phyloP scores from a whole-genome alignment of 2,888 invertebrate genomes.

The Acleris cristana region DNA sequence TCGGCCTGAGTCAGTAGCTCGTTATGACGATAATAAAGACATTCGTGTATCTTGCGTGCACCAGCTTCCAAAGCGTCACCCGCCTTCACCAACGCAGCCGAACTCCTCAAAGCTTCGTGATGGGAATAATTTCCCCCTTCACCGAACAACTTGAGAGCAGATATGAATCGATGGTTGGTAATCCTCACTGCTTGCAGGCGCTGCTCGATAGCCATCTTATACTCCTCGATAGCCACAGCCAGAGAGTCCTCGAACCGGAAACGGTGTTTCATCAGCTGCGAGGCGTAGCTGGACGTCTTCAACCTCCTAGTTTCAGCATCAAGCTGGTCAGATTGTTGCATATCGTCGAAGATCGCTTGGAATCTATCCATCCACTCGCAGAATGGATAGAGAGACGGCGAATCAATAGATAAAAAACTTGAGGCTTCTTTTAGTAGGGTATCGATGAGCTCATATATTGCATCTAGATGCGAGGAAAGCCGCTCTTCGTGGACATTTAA shows the following conservation, averaged over 20 bases:
- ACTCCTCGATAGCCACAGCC: conserved; percentile 48
- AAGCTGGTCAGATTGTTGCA: conserved; percentile 47
- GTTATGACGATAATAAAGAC: conserved; percentile 53
- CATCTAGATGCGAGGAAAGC: conserved; percentile 63
- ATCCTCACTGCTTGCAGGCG: conserved; percentile 64
- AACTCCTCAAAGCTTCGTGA: conserved; percentile 57
- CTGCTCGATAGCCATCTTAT: conserved; percentile 53
- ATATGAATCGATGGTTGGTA: conserved; percentile 62
- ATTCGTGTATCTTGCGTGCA: conserved; percentile 49
- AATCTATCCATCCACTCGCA: conserved; percentile 54
- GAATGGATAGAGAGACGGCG: conserved; percentile 62
- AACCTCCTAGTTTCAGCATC: conserved; percentile 58
- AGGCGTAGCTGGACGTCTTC: conserved; percentile 66
- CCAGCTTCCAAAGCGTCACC: conserved; percentile 62
- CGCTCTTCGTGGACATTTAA: conserved; percentile 60
- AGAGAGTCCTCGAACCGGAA: conserved; percentile 63
- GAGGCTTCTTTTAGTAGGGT: conserved; percentile 54
- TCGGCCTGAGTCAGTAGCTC: conserved; percentile 47
- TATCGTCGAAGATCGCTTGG: conserved; percentile 49
- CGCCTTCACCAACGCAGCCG: conserved; percentile 51
- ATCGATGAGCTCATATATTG: conserved; percentile 57
- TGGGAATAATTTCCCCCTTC: conserved; percentile 66
- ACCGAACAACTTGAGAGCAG: conserved; percentile 57
- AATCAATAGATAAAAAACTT: conserved; percentile 54
- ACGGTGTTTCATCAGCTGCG: conserved; percentile 59